Evolutionary conservation across 1,140 invertebrate genomes (phyloP).

Genomic region (Varroa destructor): DNA sequence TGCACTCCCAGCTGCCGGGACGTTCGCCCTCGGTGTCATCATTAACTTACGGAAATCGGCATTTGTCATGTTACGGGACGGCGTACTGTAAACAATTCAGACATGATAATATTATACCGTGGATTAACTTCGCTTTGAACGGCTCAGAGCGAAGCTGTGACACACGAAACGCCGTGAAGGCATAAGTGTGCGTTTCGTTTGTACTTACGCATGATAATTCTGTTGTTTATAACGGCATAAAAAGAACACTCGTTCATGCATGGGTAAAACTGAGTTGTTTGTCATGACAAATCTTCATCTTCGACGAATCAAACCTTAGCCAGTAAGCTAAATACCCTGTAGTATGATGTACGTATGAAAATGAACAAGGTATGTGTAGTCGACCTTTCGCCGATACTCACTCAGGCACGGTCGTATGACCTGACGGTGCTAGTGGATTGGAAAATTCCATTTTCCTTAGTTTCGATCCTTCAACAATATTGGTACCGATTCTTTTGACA

Average conservation of each 20-base stretch:
- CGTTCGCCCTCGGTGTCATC: constrained; percentile 65
- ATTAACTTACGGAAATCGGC: constrained; percentile 89
- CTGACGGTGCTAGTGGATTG: constrained; percentile 2
- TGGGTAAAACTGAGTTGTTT: not conserved
- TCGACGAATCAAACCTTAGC: not conserved
- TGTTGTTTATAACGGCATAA: not conserved
- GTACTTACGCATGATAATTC: not conserved
- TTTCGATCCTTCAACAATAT: no score
- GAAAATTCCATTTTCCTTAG: constrained; percentile 4
- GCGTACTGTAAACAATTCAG: not conserved
- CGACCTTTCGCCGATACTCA: not conserved
- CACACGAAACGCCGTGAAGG: not conserved
- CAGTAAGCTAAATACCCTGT: not conserved
- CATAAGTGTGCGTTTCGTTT: not conserved
- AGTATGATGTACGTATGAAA: not conserved
- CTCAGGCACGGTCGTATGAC: not conserved
- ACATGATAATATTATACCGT: not conserved
- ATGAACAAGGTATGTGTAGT: not conserved
- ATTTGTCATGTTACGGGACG: constrained; percentile 55
- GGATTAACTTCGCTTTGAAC: not conserved
- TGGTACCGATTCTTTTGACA: no score
- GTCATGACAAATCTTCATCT: not conserved
- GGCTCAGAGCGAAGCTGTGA: not conserved
- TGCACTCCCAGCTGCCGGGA: constrained; percentile 30
- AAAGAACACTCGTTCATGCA: not conserved